Conservation (phyloP, 2,797 vertebrate species). For the Triplophysa bombifrons region DNA sequence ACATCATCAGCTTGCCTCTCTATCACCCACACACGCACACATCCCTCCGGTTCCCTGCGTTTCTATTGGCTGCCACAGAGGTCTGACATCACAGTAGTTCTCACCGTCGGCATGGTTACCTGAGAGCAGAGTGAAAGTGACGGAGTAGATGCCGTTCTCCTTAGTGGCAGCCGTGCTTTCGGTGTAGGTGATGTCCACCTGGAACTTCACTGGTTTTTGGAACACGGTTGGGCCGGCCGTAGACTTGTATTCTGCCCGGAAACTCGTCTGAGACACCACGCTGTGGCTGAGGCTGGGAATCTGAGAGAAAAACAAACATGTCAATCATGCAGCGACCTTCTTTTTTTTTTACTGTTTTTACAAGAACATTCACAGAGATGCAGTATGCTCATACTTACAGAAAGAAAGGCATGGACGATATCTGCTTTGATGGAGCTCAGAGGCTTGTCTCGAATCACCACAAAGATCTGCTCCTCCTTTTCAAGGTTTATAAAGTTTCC, state of each 20-base stretch:
- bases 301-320: constrained; percentile 63
- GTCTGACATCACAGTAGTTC: constrained; percentile 12
- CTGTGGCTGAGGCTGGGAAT: constrained; percentile 93
- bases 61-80: constrained; percentile 19
- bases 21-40: constrained; percentile 9
- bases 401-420: constrained; percentile 97
- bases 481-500: constrained; percentile 98
- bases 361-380: neutral
- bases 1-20: constrained; percentile 40
- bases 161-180: constrained; percentile 86
- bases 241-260: constrained; percentile 90
- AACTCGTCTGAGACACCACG: constrained; percentile 91
- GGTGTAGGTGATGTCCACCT: constrained; percentile 92
- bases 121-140: constrained; percentile 91
- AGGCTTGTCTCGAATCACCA: constrained; percentile 97
- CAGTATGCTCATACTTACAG: constrained; percentile 74
- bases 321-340: neutral
- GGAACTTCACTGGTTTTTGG: constrained; percentile 92
- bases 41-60: neutral
- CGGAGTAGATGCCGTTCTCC: constrained; percentile 90
- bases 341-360: too few species aligned
- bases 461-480: constrained; percentile 98
- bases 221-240: constrained; percentile 88
- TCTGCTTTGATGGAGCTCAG: constrained; percentile 98
- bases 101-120: constrained; percentile 69